A percentile compares a stretch with the other conserved stretches of the same genome.
These are phyloP conservation scores for Setophaga kirtlandii DNA, from an alignment of 2,113 vertebrate species.

Conservation along the genomic window DNA sequence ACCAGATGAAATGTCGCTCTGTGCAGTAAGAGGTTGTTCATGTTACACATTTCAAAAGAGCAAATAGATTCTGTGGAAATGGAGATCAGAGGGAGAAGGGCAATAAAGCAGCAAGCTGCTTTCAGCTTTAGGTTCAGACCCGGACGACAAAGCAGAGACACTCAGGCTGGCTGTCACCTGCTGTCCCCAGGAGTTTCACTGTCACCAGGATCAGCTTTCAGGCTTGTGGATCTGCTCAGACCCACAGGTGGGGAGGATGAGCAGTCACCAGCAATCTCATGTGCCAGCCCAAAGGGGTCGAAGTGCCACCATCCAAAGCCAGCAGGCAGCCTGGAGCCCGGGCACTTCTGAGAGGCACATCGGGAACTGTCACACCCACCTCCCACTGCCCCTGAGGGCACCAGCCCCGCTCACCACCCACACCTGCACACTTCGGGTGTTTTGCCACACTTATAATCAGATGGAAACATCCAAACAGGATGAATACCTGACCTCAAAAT, in stretches of 20 bases:
- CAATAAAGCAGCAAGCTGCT: background rate
- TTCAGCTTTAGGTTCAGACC: background rate
- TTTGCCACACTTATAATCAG: background rate
- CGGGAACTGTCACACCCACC: background rate
- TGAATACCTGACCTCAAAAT: background rate
- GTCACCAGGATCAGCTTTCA: background rate
- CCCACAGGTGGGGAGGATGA: background rate
- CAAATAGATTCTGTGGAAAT: background rate
- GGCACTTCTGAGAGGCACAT: background rate
- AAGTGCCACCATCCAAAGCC: background rate
- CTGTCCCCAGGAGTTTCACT: background rate
- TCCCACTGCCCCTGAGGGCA: background rate
- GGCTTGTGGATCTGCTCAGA: background rate
- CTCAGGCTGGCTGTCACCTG: background rate
- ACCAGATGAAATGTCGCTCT: background rate
- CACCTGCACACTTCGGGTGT: accelerated
- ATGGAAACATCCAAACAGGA: background rate
- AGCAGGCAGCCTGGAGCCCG: background rate
- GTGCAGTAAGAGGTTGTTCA: background rate
- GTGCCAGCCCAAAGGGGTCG: background rate
- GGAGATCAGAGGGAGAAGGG: background rate
- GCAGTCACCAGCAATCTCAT: accelerated
- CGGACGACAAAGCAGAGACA: background rate
- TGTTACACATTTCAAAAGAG: background rate
- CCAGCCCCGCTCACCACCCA: background rate